A percentile compares a stretch with the other conserved stretches of the same genome.
Evolutionary conservation across 2,113 vertebrate genomes (phyloP).

Genomic region (Cyrtonyx montezumae): DNA sequence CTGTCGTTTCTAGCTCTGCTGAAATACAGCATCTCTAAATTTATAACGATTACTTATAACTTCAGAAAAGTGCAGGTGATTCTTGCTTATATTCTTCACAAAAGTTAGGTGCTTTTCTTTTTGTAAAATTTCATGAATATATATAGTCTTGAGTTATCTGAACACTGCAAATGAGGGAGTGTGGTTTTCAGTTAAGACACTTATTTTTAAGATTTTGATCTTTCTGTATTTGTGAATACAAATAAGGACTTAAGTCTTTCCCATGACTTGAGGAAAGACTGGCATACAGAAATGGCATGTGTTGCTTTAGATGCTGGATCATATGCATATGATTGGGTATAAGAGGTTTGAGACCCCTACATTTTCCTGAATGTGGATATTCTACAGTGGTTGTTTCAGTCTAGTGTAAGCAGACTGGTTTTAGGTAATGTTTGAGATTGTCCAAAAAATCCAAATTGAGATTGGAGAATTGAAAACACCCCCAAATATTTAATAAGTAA

Average conservation of each 20-base stretch:
- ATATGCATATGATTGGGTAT: fast-evolving
- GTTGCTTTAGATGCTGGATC: not conserved
- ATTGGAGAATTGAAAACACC: no score
- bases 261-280: not conserved
- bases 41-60: not conserved
- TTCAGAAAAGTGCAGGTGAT: not conserved
- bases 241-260: not conserved
- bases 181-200: not conserved
- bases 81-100: not conserved
- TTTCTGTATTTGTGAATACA: not conserved
- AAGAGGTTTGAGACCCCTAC: not conserved
- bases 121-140: not conserved
- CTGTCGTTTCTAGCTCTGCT: not conserved
- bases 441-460: no score
- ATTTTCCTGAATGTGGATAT: not conserved
- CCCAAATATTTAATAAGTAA: not conserved
- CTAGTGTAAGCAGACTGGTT: not conserved
- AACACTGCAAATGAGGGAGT: not conserved
- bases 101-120: not conserved
- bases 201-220: not conserved
- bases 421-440: not conserved
- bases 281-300: not conserved
- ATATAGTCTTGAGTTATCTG: not conserved
- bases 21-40: not conserved
- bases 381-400: not conserved